Evolutionary conservation across 1,140 invertebrate genomes (phyloP), one percentile per base, ranked within the genome.

Genomic region (Trinorchestia longiramus): DNA sequence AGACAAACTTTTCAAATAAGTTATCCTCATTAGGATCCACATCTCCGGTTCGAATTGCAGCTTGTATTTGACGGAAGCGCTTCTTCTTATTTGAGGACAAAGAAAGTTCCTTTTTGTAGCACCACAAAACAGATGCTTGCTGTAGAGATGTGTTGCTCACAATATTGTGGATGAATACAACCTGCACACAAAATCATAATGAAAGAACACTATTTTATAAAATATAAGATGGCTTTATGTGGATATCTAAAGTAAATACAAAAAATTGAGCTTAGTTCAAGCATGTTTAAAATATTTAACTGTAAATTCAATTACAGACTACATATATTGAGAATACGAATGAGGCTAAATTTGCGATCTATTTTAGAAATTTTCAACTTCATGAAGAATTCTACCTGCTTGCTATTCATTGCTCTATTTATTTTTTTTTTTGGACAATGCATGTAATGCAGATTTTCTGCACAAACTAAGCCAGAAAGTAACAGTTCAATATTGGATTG

Each of bases 91-190:
- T 98, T 98, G 98, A 98, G 97, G 98, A 99, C 97, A 99, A 99
- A 97, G 99, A 98, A 97, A 99, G 97, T 97, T 99, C 98, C 97
- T 99, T 99, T 97, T 99, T 99, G 97, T 99, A 99, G 97, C 99
- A 99, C 99, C 99, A 99, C 42, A 99, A 97, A 0, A 99, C 99
- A 87, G 98, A 98, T 23, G 99, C 99, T 96, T 99, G 98, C 97
- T 99, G 99, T 0, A 99, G 98, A 95, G 98, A 98, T 11, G 99
- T 98, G 97, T 99, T 99, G 0, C 99, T 98, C 45, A 99, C 97
- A 98, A 99, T 99, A 97, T 99, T 99, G 98, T 99, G 99, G 0
- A 99, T 97, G 97, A 99, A 99, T 4, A 99, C 99, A 96, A 99
- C 98, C 99, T 99, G 97, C 95, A 97, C 96, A 43, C 43, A 96